Conservation (phyloP, 2,113 vertebrate genomes). For the Otus sunia region DNA sequence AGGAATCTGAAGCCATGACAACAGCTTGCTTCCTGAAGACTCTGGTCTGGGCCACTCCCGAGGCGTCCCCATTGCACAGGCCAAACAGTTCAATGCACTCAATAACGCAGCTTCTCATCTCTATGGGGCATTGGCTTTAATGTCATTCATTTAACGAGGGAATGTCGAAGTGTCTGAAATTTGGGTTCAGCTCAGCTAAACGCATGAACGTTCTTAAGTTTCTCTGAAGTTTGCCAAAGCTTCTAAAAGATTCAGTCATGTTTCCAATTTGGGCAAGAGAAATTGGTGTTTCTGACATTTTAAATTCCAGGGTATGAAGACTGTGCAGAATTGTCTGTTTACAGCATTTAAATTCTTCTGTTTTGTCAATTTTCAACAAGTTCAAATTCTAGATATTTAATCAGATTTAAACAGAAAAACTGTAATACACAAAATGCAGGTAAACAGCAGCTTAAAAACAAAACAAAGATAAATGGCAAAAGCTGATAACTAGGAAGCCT, state of each 20-base stretch:
- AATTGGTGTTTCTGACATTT: background rate
- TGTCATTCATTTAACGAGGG: background rate
- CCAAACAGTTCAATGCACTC: background rate
- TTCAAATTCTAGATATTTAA: background rate
- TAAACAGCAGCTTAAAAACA: background rate
- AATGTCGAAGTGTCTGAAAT: background rate
- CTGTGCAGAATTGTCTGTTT: background rate
- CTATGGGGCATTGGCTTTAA: background rate
- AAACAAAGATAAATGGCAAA: background rate
- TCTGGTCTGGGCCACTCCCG: background rate
- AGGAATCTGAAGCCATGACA: constrained; percentile 40
- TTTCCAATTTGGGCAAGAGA: background rate
- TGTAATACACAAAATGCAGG: background rate
- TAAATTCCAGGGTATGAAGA: background rate
- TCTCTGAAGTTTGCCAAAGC: background rate
- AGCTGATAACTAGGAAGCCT: background rate
- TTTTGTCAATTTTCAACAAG: background rate
- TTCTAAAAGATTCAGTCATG: background rate
- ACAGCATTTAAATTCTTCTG: background rate
- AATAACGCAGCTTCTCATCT: background rate
- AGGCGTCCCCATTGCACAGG: background rate
- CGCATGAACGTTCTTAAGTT: background rate
- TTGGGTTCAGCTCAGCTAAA: background rate
- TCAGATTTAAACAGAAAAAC: background rate
- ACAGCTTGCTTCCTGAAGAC: constrained; percentile 8